These are phyloP conservation scores for Tapirus terrestris DNA, from an alignment of 2,113 vertebrate genomes.

Conservation along the genomic window DNA sequence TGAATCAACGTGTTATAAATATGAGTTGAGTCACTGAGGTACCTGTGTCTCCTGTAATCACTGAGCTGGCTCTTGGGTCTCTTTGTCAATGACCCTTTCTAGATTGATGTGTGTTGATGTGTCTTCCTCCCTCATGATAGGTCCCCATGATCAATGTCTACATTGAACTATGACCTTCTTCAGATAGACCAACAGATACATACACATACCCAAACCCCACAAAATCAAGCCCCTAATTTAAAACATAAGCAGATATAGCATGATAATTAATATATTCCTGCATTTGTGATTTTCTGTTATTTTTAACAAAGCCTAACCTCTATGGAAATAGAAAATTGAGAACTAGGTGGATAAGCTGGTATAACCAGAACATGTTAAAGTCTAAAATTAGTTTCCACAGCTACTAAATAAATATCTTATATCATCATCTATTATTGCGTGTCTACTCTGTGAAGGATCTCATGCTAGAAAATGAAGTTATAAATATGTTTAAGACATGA, in stretches of 20 bases:
- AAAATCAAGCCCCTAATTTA: background rate
- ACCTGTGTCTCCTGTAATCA: background rate
- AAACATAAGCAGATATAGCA: background rate
- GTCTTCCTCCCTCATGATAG: background rate
- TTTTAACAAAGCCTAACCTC: conserved; percentile 1
- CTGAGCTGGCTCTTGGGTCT: background rate
- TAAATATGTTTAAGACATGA: background rate
- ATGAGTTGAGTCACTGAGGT: background rate
- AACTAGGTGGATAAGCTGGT: background rate
- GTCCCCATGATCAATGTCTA: background rate
- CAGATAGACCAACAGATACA: background rate
- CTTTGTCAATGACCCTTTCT: background rate
- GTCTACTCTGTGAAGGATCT: background rate
- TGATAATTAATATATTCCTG: background rate
- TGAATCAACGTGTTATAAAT: background rate
- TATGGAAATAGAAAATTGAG: background rate
- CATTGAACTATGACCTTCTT: background rate
- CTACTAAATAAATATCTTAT: background rate
- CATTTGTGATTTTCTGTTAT: background rate
- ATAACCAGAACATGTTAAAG: background rate
- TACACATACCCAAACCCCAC: background rate
- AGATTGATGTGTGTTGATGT: background rate
- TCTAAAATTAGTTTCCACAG: background rate
- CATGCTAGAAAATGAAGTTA: background rate
- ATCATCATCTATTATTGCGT: background rate